Evolutionary conservation across 2,113 vertebrate species (phyloP).

Genomic region (Polypterus senegalus): DNA sequence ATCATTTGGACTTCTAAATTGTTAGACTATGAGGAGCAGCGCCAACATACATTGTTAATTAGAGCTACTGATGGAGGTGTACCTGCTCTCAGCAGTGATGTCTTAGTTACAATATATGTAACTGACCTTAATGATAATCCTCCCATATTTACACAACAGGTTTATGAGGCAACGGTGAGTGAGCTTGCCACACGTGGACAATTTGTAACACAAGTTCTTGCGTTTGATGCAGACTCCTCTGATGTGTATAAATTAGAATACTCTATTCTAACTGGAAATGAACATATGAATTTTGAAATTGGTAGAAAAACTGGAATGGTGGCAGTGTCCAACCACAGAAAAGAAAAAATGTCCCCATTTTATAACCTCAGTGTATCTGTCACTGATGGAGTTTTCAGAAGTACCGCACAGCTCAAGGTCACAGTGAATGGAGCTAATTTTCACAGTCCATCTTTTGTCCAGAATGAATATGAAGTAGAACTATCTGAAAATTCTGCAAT

Average conservation of each 20-base stretch:
- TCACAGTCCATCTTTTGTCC: constrained; percentile 75
- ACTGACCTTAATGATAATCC: constrained; percentile 88
- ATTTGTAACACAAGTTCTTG: constrained; percentile 79
- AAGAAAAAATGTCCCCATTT: constrained; percentile 50
- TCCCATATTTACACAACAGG: constrained; percentile 65
- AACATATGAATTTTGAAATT: constrained; percentile 80
- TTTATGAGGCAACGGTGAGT: constrained; percentile 71
- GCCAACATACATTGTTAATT: constrained; percentile 60
- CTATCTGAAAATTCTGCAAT: constrained; percentile 77
- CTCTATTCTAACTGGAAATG: constrained; percentile 77
- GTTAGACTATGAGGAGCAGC: constrained; percentile 72
- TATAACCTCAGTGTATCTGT: constrained; percentile 77
- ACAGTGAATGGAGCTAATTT: constrained; percentile 76
- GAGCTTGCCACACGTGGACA: constrained; percentile 74
- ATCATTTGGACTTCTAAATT: constrained; percentile 59
- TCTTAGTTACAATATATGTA: constrained; percentile 59
- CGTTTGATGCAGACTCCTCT: constrained; percentile 74
- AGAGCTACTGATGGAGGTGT: constrained; percentile 76
- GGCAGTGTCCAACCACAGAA: constrained; percentile 67
- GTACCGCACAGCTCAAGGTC: constrained; percentile 63
- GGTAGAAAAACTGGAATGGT: constrained; percentile 67
- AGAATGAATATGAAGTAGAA: constrained; percentile 81
- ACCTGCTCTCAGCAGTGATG: constrained; percentile 71
- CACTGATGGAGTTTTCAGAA: constrained; percentile 88
- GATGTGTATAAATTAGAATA: constrained; percentile 69